phyloP scores from a whole-genome alignment of 2,888 invertebrate genomes.

The Tipula vernalis region DNA sequence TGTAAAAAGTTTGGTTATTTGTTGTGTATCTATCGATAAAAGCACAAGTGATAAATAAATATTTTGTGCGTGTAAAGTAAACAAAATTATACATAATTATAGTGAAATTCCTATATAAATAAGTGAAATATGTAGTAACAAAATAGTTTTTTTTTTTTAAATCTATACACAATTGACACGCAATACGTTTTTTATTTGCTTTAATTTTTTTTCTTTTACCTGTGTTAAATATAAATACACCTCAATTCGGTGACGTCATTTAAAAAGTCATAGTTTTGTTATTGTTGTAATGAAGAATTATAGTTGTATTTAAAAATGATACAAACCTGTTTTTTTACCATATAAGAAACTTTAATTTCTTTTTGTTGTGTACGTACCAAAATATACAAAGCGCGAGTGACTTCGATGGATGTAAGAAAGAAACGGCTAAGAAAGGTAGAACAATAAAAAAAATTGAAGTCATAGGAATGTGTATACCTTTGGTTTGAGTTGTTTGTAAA shows the following conservation, averaged over 20 bases:
- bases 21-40: background rate
- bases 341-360: background rate
- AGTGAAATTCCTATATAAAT: background rate
- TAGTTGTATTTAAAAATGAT: background rate
- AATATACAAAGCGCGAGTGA: background rate
- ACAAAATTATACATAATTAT: background rate
- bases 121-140: background rate
- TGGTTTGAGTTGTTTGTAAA: background rate
- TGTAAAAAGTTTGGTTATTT: background rate
- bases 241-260: background rate
- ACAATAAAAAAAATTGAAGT: background rate
- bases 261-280: background rate
- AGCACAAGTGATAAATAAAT: background rate
- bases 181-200: background rate
- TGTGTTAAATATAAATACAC: background rate
- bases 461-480: background rate
- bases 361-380: background rate
- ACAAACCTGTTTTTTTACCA: background rate
- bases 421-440: slow-evolving; percentile 4
- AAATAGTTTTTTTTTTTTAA: background rate
- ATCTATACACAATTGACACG: background rate
- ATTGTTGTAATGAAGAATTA: background rate
- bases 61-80: background rate
- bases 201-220: background rate
- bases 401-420: background rate